Base-by-base conservation (phyloP, 2,888 invertebrate species). In the Eulithis prunata region DNA sequence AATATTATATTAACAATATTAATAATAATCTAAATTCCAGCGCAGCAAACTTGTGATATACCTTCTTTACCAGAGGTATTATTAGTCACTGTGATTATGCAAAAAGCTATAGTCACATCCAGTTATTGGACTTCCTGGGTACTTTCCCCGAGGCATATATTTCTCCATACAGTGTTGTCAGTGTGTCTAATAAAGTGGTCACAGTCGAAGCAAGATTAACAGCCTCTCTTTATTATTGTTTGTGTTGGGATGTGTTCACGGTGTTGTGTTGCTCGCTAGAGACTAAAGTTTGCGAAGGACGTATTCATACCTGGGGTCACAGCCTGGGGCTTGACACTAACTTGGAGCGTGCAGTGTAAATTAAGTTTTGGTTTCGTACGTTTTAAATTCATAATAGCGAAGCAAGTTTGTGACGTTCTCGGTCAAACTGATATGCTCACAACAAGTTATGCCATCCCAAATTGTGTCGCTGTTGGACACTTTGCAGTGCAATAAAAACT, bases 201-300 rank as follows among this genome's bases (percentile, higher is more conserved):
- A 86, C 87, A 89, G 86, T 90, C 91, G 91, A 91, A 91, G 87
- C 86, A 90, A 91, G 92, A 91, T 91, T 92, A 92, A 92, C 91
- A 85, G 82, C 85, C 71, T 64, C 83, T 83, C 86, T 91, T 88
- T 89, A 89, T 91, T 91, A 87, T 86, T 86, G 86, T 87, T 84
- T 84, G 84, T 77, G 78, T 83, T 78, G 82, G 82, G 85, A 38
- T 52, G 57, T 41, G 61, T n/a, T 47, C n/a, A 49, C 49, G 49
- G 65, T 52, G 61, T 61, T 57, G 36, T 46, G 53, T 56, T 62
- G 52, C 55, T 59, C 55, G 47, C 43, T 5, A 12, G 63, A 57
- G 47, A 32, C 45, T 5, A 38, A 47, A 52, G 53, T 64, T 64
- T 67, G 59, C n/a, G 55, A 47, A 13, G 52, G 62, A 59, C 52